Evolutionary conservation across 2,888 invertebrate genomes (phyloP), one percentile per base, ranked within the genome.

Genomic region (Seira musarum): DNA sequence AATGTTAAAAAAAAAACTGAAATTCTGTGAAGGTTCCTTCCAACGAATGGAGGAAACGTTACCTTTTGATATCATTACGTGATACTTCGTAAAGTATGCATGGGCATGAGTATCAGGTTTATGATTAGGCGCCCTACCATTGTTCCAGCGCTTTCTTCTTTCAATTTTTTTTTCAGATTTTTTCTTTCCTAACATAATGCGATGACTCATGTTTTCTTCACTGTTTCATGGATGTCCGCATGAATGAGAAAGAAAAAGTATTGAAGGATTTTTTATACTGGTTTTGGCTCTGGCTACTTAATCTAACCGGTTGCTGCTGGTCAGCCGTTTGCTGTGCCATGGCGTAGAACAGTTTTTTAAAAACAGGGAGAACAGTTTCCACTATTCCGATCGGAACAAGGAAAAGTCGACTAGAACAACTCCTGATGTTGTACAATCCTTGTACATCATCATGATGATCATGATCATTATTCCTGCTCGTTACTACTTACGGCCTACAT

Each of bases 21-120:
- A 30, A 30, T 8, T 5, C 2, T 30, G 30, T 8, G 8, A 53
- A 8, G 53, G 53, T 30, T n/a, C n/a, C n/a, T 40, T 40, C 13
- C n/a, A 17, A 61, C 8, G 61, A 21, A 2, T 10, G 19, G 61
- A 61, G 17, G 61, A 22, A 22, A 17, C 22, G 61, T 30, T 30
- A 13, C 61, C 22, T 10, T 10, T 19, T 61, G 15, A 61, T 17
- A 21, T 22, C 21, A 61, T 24, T 57, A 57, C 68, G 21, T 67
- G 68, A 63, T 40, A 19, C 46, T 25, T 49, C 40, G 24, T 75
- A 61, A 75, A 75, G 61, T 75, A 75, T 75, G 75, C 68, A 75
- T 75, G 74, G 61, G 30, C 53, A 53, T 75, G 74, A 68, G 30
- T 65, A 53, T 53, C 53, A 73, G 57, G 66, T 53, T 24, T 74